Conservation (phyloP, 1,140 invertebrate genomes). For the Drosophila sechellia region DNA sequence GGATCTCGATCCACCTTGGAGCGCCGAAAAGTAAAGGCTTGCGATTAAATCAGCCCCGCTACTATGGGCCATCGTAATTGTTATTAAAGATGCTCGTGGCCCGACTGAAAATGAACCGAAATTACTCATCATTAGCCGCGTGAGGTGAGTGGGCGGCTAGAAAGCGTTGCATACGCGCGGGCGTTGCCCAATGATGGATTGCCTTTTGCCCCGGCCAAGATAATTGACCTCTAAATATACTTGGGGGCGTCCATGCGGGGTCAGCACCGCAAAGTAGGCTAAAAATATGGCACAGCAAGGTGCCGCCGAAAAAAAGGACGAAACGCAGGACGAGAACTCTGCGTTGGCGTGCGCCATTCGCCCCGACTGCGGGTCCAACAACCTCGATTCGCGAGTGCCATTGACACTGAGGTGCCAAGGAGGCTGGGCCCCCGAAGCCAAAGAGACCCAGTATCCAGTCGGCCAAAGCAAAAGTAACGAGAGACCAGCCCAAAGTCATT, state of each 20-base stretch:
- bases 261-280: slow-evolving; percentile 73
- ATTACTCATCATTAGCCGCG: slow-evolving; percentile 71
- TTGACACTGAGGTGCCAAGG: slow-evolving; percentile 61
- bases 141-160: slow-evolving; percentile 9
- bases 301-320: slow-evolving; percentile 6
- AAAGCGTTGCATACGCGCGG: slow-evolving; percentile 62
- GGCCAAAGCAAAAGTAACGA: slow-evolving; percentile 34
- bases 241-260: slow-evolving; percentile 43
- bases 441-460: background rate
- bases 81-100: slow-evolving; percentile 63
- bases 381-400: slow-evolving; percentile 68
- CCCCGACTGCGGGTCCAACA: slow-evolving; percentile 52
- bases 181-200: slow-evolving; percentile 68
- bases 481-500: slow-evolving; percentile 52
- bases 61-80: slow-evolving; percentile 39
- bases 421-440: slow-evolving; percentile 31
- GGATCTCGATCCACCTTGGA: background rate
- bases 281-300: slow-evolving; percentile 72
- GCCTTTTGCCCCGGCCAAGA: slow-evolving; percentile 43
- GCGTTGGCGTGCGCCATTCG: slow-evolving; percentile 20
- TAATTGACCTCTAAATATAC: slow-evolving; percentile 79
- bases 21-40: slow-evolving; percentile 41
- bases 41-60: slow-evolving; percentile 38
- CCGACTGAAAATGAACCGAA: slow-evolving; percentile 43
- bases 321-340: slow-evolving; percentile 10